Base-by-base conservation (phyloP, 2,888 invertebrate species). In the Dinocampus coccinellae region DNA sequence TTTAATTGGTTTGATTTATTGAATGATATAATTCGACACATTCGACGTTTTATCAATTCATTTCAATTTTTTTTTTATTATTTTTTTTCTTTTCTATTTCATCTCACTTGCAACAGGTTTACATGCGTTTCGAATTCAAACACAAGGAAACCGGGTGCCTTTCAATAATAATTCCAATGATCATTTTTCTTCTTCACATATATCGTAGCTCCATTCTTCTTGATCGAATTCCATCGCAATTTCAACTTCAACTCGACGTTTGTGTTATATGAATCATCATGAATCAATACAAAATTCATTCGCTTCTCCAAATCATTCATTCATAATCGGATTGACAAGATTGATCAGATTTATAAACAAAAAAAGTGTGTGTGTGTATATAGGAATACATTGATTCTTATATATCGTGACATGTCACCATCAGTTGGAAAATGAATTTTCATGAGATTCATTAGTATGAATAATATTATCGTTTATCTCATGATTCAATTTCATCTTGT, bases 91-190 rank as follows among this genome's bases (percentile, higher is more conserved):
- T 64, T 53, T 10, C 55, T 34, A 33, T 13, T 53, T 24, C 62
- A 53, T 47, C 16, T 47, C 47, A 53, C 36, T 63, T 29, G 20
- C 24, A 20, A 42, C 42, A 42, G 61, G 53, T 52, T 69, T 39
- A 53, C 26, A 24, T 42, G 39, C 16, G 55, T 58, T 60, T 33
- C 10, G 58, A 58, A 67, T 67, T 47, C 57, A n/a, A 69, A 62
- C 53, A 69, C 69, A 36, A 70, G 33, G 24, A 36, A 55, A 69
- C 69, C 62, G 47, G 55, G 58, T 63, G 69, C 69, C 69, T 70
- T 70, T 47, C n/a, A 61, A 61, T 63, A 57, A 57, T 39, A 39
- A 57, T 57, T 64, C 42, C 42, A 57, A 64, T 70, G 52, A 70
- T 63, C 55, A 55, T 62, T 64, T 63, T 58, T 20, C 42, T 53